phyloP scores from a whole-genome alignment of 2,797 vertebrate genomes.

The Enteromius radiatus region DNA sequence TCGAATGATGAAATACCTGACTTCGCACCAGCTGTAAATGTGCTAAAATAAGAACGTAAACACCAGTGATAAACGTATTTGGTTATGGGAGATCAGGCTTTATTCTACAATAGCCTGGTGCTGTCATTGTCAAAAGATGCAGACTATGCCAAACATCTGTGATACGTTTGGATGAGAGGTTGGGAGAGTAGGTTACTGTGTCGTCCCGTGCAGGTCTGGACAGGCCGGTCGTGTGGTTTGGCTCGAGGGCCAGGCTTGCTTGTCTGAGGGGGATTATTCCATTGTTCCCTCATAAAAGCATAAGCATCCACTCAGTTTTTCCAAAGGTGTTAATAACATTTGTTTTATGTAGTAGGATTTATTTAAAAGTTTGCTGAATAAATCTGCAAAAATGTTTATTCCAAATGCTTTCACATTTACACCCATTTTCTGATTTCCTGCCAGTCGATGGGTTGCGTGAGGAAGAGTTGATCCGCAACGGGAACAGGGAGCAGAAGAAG shows the following conservation, averaged over 20 bases:
- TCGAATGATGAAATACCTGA: slow-evolving; percentile 1
- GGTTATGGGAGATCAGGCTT: neutral
- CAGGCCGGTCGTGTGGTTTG: slow-evolving; percentile 63
- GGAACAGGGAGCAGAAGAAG: slow-evolving; percentile 74
- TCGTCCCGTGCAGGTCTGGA: slow-evolving; percentile 63
- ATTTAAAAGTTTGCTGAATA: neutral
- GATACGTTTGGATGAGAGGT: neutral
- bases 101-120: neutral
- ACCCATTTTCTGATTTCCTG: slow-evolving; percentile 60
- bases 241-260: slow-evolving; percentile 54
- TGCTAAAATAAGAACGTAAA: neutral
- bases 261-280: slow-evolving; percentile 69
- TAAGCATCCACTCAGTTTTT: slow-evolving; percentile 43
- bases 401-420: neutral
- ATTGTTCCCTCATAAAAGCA: slow-evolving; percentile 62
- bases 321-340: slow-evolving; percentile 19
- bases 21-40: neutral
- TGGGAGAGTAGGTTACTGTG: slow-evolving; percentile 69
- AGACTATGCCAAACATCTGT: slow-evolving; percentile 26
- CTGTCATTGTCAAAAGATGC: slow-evolving; percentile 23
- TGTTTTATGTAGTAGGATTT: neutral
- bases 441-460: slow-evolving; percentile 68
- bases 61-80: neutral
- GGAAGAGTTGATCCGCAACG: slow-evolving; percentile 77
- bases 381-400: neutral